phyloP scores from a whole-genome alignment of 53 echinoderm and acorn worm species.

The Luidia sarsii region DNA sequence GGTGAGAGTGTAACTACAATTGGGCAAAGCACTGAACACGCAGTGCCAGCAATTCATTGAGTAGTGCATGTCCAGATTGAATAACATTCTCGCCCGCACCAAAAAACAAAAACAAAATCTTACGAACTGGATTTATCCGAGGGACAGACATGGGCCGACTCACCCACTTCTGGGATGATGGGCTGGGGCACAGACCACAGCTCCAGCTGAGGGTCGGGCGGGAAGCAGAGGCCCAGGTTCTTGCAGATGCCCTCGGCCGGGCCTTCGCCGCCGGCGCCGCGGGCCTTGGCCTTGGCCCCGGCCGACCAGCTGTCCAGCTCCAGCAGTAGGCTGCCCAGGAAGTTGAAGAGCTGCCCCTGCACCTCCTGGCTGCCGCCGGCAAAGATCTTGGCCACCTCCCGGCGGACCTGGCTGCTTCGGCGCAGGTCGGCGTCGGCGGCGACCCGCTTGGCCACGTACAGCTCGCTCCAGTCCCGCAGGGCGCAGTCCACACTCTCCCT shows the following conservation, averaged over 20 bases:
- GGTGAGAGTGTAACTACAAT: too few species aligned
- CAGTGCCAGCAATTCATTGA: too few species aligned
- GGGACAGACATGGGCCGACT: too few species aligned
- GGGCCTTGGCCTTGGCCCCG: too few species aligned
- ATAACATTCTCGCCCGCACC: too few species aligned
- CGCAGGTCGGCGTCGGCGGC: conserved; percentile 7
- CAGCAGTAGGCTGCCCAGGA: conserved; percentile 44
- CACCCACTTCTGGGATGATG: conserved; percentile 48
- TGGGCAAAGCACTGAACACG: too few species aligned
- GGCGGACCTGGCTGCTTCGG: conserved; percentile 29
- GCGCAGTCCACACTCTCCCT: conserved; percentile 35
- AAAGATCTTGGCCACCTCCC: conserved; percentile 61
- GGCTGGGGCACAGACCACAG: conserved; percentile 50
- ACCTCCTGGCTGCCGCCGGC: conserved; percentile 20
- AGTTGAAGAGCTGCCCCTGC: conserved; percentile 42
- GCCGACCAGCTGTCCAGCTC: conserved; percentile 3
- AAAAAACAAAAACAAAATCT: too few species aligned
- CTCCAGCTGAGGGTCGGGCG: conserved; percentile 11
- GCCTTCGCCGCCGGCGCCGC: background rate
- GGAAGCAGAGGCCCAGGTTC: conserved; percentile 18
- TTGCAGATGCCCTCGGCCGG: conserved; percentile 27
- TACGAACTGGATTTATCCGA: too few species aligned
- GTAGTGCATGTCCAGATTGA: too few species aligned
- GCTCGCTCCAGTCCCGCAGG: conserved; percentile 13
- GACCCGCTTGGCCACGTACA: conserved; percentile 30